Percentiles rank a stretch among this genome's conserved stretches.
These are phyloP conservation scores for Zygaena filipendulae DNA, from an alignment of 2,888 invertebrate genomes.

Conservation along the genomic window DNA sequence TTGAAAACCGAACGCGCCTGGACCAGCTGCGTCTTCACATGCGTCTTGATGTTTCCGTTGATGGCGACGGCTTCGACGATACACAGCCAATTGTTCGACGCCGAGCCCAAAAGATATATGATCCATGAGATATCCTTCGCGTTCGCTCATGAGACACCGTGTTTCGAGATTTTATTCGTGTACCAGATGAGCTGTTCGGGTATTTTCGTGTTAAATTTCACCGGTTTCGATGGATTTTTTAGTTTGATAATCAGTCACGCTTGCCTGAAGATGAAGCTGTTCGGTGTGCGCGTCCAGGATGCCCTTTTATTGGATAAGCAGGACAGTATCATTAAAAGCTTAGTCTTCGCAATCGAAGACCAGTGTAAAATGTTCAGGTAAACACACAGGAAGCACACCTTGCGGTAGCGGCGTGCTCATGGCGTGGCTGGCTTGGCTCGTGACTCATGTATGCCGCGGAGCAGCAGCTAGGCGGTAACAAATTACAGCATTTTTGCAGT, in stretches of 20 bases:
- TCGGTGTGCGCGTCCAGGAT: constrained; percentile 29
- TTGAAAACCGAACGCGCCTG: constrained; percentile 30
- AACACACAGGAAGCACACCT: too few relatives aligned
- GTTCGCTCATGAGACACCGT: constrained; percentile 26
- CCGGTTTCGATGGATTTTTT: constrained; percentile 39
- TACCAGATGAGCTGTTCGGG: constrained; percentile 25
- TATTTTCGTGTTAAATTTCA: constrained; percentile 27
- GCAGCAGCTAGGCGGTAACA: too few relatives aligned
- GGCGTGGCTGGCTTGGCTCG: too few relatives aligned
- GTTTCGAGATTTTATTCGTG: constrained; percentile 29
- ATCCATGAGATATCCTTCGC: constrained; percentile 24
- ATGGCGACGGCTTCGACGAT: constrained; percentile 25
- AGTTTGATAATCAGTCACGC: constrained; percentile 36
- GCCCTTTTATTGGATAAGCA: constrained; percentile 19
- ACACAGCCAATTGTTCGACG: constrained; percentile 22
- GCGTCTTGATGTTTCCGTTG: constrained; percentile 27
- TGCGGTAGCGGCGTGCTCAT: too few relatives aligned
- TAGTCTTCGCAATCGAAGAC: constrained; percentile 29
- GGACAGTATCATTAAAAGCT: constrained; percentile 11
- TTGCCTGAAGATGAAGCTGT: constrained; percentile 37
- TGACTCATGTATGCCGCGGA: too few relatives aligned
- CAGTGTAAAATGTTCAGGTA: constrained; percentile 33
- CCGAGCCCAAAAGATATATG: too few relatives aligned
- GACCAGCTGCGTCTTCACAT: constrained; percentile 19
- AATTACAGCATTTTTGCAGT: too few relatives aligned